phyloP scores from a whole-genome alignment of 2,113 vertebrate genomes.

The Arvicanthis niloticus region DNA sequence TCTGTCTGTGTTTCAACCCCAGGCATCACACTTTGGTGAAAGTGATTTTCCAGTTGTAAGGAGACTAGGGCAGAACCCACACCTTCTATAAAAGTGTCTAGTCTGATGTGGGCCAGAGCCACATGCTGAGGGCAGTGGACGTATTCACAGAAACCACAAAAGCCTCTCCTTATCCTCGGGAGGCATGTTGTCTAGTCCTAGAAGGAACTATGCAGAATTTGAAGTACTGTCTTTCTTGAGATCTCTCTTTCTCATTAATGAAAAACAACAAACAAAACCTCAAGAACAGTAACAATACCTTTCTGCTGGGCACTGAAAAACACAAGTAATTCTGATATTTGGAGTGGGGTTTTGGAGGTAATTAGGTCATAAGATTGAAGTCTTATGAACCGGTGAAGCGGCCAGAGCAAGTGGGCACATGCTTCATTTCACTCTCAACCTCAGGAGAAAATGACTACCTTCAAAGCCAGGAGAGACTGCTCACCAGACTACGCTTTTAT shows the following conservation, averaged over 20 bases:
- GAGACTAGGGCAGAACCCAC: not conserved
- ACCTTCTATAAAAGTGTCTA: not conserved
- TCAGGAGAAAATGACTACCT: not conserved
- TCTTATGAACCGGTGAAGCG: not conserved
- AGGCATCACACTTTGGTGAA: constrained; percentile 31
- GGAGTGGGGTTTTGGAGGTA: not conserved
- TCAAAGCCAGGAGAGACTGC: not conserved
- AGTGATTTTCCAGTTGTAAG: not conserved
- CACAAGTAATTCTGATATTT: not conserved
- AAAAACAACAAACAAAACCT: not conserved
- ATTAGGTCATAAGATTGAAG: not conserved
- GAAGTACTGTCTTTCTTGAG: not conserved
- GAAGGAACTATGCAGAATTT: not conserved
- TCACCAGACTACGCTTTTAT: not conserved
- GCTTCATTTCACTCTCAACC: not conserved
- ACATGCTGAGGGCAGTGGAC: not conserved
- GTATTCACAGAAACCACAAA: not conserved
- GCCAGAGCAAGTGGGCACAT: not conserved
- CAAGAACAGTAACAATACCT: not conserved
- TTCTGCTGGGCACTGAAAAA: not conserved
- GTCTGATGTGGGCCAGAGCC: not conserved
- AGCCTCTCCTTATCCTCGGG: not conserved
- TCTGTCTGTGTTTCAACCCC: constrained; percentile 56
- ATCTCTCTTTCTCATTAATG: not conserved
- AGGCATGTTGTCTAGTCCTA: not conserved